Evolutionary conservation across 1,140 invertebrate genomes (phyloP), one percentile per base, ranked within the genome.

Genomic region (Plectus sambesii): DNA sequence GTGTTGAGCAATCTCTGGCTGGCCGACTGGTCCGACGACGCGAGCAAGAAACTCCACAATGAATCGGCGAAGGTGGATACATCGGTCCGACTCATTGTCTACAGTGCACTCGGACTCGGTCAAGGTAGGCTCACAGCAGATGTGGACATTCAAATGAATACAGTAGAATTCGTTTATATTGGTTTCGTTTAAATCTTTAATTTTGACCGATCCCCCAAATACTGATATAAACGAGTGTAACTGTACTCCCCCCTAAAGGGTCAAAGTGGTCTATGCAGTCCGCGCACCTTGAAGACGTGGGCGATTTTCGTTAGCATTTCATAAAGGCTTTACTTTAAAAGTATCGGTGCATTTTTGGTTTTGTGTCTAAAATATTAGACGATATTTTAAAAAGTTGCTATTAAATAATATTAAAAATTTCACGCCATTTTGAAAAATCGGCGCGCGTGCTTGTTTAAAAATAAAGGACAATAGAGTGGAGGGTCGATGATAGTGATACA

Each of bases 21-120:
- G 2, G 69, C 62, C 26, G 55, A 49, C 20, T 73, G 71, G 71
- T 68, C 66, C 44, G 65, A 73, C 46, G 68, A 73, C 50, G 53
- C 64, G 2, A 19, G 47, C 23, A 23, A 26, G 5, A 62, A 58
- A 27, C 46, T 41, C 20, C 5, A 39, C 17, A 29, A 26, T 4
- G 26, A 51, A 23, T 23, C 19, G 2, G 53, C 42, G 5, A 43
- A 36, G 1, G 9, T 6, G 26, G 39, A 59, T 20, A 59, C 55
- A 23, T 25, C 59, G 6, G 26, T n/a, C 5, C 51, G 58, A 12
- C 42, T 68, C 6, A 47, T 35, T 15, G 55, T 69, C 36, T 68
- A 68, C 40, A 57, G 61, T 6, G 29, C 29, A 1, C 47, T 69
- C 17, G 65, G 65, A 42, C 38, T 68, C 42, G 64, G 59, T 36